A percentile compares a stretch with the other conserved stretches of the same genome.
Conservation (phyloP, 2,797 vertebrate species). For the Phoeniculus purpureus region DNA sequence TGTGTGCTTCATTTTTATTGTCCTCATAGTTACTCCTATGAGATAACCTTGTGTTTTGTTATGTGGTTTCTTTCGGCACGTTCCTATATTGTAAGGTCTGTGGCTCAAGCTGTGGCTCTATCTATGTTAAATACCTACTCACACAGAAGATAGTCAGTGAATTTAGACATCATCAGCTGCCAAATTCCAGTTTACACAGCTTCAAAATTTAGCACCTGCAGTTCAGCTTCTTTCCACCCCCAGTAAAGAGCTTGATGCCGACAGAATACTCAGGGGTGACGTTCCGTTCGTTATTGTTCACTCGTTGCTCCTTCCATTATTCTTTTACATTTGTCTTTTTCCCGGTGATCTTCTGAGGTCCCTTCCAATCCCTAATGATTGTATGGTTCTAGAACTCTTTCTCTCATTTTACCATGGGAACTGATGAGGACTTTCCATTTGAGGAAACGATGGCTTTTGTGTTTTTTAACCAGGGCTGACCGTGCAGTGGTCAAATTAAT, state of each 20-base stretch:
- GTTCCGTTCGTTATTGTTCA: constrained; percentile 39
- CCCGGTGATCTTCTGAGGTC: too few relatives aligned
- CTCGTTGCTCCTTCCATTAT: neutral
- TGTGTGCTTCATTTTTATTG: neutral
- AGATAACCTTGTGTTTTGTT: constrained; percentile 30
- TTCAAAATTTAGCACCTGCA: constrained; percentile 8
- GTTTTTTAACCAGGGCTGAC: constrained; percentile 4
- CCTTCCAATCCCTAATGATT: too few relatives aligned
- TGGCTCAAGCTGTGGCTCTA: neutral
- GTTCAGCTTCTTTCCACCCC: neutral
- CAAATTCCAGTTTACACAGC: constrained; percentile 10
- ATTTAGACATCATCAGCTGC: constrained; percentile 26
- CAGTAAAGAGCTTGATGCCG: neutral
- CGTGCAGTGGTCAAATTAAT: constrained; percentile 32
- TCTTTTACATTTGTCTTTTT: neutral
- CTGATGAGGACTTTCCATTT: constrained; percentile 40
- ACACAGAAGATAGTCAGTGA: neutral
- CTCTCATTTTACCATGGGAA: neutral
- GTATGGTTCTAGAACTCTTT: constrained; percentile 9
- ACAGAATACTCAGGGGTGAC: neutral
- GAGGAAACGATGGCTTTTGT: neutral
- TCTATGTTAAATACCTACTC: constrained; percentile 36
- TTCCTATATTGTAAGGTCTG: neutral
- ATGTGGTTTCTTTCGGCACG: neutral
- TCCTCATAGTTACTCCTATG: neutral